A percentile compares a stretch with the other conserved stretches of the same genome.
Evolutionary conservation across 2,888 invertebrate species (phyloP).

Genomic region (Caenorhabditis imperialis): DNA sequence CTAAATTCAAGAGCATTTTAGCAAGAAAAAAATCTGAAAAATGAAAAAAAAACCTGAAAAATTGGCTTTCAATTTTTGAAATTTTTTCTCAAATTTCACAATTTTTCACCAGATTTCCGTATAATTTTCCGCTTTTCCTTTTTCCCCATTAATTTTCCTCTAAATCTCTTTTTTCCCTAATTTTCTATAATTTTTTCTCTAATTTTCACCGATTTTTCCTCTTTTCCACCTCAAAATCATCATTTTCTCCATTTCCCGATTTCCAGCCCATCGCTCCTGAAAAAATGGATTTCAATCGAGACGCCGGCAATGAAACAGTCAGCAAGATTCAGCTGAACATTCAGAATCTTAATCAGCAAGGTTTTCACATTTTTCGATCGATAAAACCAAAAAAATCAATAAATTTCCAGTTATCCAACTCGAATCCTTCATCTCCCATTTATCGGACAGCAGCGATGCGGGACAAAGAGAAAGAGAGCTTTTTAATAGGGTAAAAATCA

Average conservation of each 20-base stretch:
- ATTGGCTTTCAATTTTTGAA: neutral
- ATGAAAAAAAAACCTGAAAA: too few species aligned
- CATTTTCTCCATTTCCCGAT: too few species aligned
- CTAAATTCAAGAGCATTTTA: too few species aligned
- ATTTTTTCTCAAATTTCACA: conserved; percentile 4
- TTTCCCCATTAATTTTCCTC: neutral
- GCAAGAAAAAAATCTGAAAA: too few species aligned
- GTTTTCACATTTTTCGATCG: conserved; percentile 25
- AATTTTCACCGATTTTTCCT: neutral
- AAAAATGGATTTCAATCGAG: conserved; percentile 68
- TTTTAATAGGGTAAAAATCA: conserved; percentile 58
- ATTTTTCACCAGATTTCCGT: neutral
- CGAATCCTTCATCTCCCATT: conserved; percentile 54
- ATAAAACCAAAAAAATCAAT: too few species aligned
- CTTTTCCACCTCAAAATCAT: too few species aligned
- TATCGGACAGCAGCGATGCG: conserved; percentile 57
- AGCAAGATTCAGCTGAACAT: conserved; percentile 62
- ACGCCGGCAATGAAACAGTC: conserved; percentile 58
- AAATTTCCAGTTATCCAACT: conserved; percentile 46
- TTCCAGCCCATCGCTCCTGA: too few species aligned
- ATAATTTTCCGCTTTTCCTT: neutral
- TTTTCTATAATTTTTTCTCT: too few species aligned
- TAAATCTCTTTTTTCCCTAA: neutral
- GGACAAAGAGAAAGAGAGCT: conserved; percentile 60
- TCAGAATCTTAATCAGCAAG: conserved; percentile 64